These are phyloP conservation scores for Dasyurus viverrinus DNA, from an alignment of 2,113 vertebrate species.

Conservation along the genomic window DNA sequence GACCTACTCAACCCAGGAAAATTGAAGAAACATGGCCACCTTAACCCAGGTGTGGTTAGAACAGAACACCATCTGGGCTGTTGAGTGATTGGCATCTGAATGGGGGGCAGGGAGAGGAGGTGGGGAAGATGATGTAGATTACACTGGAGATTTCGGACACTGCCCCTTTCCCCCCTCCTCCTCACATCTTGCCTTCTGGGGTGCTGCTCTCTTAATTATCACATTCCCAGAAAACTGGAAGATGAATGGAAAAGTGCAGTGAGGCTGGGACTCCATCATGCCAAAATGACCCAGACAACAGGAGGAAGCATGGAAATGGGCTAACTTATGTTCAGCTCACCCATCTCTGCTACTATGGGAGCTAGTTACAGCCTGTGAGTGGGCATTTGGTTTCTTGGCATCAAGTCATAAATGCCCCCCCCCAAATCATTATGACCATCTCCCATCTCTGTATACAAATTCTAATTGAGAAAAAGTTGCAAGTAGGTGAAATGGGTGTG, in stretches of 20 bases:
- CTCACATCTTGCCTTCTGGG: neutral
- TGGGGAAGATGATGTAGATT: neutral
- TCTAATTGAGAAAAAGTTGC: neutral
- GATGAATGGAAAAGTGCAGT: too few species aligned
- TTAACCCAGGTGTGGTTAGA: neutral
- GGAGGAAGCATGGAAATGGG: neutral
- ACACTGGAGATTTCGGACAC: neutral
- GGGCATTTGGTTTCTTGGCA: neutral
- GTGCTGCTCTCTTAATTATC: neutral
- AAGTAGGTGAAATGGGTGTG: neutral
- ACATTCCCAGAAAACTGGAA: too few species aligned
- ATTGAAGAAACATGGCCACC: neutral
- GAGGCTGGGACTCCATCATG: neutral
- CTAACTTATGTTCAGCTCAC: neutral
- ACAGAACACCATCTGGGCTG: neutral
- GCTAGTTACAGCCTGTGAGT: too few species aligned
- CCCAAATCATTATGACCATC: neutral
- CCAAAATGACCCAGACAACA: neutral
- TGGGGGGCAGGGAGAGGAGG: neutral
- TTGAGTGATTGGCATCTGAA: neutral
- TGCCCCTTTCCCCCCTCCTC: too few species aligned
- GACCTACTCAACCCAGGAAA: neutral
- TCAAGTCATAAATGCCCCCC: neutral
- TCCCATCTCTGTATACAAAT: neutral
- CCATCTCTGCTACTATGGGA: neutral